Evolutionary conservation across 2,797 vertebrate species (phyloP), one percentile per base, ranked within the genome.

Genomic region (Rhabdophis nuchalis): DNA sequence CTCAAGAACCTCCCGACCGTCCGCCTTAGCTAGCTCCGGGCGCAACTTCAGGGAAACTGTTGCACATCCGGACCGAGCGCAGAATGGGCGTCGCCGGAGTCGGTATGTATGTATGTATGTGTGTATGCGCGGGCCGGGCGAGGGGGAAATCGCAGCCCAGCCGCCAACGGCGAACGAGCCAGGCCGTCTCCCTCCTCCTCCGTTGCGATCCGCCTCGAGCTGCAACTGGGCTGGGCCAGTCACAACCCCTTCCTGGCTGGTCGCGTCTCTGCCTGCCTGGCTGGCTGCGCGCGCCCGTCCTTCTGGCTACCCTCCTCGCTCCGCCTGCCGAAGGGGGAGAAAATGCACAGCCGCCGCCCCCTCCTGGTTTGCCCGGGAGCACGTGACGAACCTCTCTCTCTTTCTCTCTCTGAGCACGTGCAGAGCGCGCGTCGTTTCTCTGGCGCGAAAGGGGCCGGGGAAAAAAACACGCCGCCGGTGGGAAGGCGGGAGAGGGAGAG

Each of bases 1-100:
- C 72, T 46, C 20, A 46, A 12, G 10, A 82, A 25, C 72, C 77
- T 12, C 41, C 25, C 29, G 32, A 54, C 1, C 32, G 25, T 10
- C 60, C 25, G 85, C 72, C 72, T 6, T 50, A 50, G 82, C 32
- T 54, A 3, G 57, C 61, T 5, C 5, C 14, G 3, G 86, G 46
- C 57, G 58, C 91, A 72, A 87, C 96, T 96, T 92, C 91, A 91
- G 64, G 94, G 93, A 91, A 96, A 96, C 96, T 96, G 96, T 97
- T 96, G 96, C 95, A 92, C 94, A 94, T 93, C 92, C 95, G 93
- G 94, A 95, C 77, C 92, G 87, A 61, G 72, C 93, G 92, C 46
- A 58, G 27, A 68, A 29, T 54, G 85, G 56, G 77, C 77, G 77
- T 82, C 77, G 77, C 77, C 77, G 77, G 77, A 46, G 23, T 12